These are phyloP conservation scores for Triplophysa dalaica DNA, from an alignment of 2,113 vertebrate species.

Conservation along the genomic window DNA sequence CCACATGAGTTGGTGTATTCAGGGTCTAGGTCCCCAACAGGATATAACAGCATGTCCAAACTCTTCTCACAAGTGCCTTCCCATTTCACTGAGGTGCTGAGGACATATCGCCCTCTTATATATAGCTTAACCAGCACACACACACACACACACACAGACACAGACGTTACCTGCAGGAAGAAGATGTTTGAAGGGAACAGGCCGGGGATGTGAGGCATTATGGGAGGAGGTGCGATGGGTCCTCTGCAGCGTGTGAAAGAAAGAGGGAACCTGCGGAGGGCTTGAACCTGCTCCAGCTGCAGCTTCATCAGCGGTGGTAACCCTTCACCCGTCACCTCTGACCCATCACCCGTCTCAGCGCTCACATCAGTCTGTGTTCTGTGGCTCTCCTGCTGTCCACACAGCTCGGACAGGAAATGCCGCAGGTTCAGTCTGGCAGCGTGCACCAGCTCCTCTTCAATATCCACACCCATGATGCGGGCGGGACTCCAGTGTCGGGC, in stretches of 20 bases:
- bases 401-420: constrained; percentile 83
- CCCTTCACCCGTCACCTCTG: constrained; percentile 10
- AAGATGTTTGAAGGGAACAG: constrained; percentile 83
- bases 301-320: not conserved
- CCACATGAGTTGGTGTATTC: no score
- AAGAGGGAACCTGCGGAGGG: constrained; percentile 67
- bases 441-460: constrained; percentile 77
- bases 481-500: constrained; percentile 78
- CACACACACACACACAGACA: constrained; percentile 8
- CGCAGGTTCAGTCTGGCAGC: constrained; percentile 83
- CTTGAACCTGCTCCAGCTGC: not conserved
- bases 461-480: constrained; percentile 85
- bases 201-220: constrained; percentile 50
- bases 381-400: not conserved
- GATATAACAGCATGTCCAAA: no score
- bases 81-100: no score
- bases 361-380: constrained; percentile 15
- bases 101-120: no score
- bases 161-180: constrained; percentile 76
- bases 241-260: constrained; percentile 80
- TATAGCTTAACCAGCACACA: no score
- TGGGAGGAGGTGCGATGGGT: constrained; percentile 79
- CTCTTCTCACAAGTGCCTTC: no score
- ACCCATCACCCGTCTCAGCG: constrained; percentile 2
- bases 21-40: no score